phyloP scores from a whole-genome alignment of 2,797 vertebrate genomes.

The Pelochelys cantorii region DNA sequence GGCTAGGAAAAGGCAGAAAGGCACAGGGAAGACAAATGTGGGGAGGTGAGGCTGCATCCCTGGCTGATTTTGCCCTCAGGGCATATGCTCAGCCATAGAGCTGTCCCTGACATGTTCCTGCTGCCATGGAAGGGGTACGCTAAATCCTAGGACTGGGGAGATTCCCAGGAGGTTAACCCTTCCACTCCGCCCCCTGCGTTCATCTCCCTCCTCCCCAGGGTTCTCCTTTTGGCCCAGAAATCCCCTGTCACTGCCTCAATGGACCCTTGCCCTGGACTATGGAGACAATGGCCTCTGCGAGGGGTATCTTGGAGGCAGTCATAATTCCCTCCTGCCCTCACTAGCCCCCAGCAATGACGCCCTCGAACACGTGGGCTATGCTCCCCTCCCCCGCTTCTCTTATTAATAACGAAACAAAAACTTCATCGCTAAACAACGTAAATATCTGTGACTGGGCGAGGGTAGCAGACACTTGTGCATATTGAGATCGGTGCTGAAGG shows the following conservation, averaged over 20 bases:
- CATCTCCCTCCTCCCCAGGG: constrained; percentile 54
- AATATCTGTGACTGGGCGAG: constrained; percentile 82
- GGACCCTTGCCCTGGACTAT: neutral
- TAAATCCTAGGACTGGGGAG: neutral
- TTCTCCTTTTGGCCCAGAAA: constrained; percentile 39
- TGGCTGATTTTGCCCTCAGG: neutral
- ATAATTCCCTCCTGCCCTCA: constrained; percentile 25
- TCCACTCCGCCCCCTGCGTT: constrained; percentile 42
- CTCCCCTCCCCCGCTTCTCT: constrained; percentile 68
- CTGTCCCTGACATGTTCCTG: constrained; percentile 28
- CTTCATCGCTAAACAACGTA: constrained; percentile 79
- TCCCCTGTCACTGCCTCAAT: neutral
- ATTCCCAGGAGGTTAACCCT: constrained; percentile 1
- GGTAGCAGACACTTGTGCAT: constrained; percentile 76
- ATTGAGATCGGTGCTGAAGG: constrained; percentile 77
- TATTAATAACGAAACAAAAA: constrained; percentile 80
- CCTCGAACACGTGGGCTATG: constrained; percentile 63
- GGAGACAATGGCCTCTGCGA: neutral
- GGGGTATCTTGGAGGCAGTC: constrained; percentile 21
- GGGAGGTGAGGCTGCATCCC: constrained; percentile 4
- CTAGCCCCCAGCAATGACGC: constrained; percentile 58
- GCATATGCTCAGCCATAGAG: neutral
- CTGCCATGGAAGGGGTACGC: neutral
- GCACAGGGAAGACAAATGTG: neutral
- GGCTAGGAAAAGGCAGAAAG: neutral